Conservation (phyloP, 1,140 invertebrate species). For the Aphelenchoides avenae region DNA sequence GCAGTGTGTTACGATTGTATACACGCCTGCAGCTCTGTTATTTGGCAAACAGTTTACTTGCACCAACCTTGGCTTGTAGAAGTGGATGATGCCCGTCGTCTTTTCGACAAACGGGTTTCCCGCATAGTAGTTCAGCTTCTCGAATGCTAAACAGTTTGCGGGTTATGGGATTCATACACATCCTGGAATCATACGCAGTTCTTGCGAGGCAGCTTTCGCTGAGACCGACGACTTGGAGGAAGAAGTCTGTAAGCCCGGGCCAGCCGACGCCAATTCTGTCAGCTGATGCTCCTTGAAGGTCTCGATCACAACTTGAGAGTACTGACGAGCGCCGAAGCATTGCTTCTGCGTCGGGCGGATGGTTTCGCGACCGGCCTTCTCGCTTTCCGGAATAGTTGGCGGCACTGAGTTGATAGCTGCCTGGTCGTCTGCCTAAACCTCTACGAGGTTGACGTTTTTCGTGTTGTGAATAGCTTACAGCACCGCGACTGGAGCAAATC, state of each 20-base stretch:
- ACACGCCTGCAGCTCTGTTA: not conserved
- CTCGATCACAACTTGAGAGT: constrained; percentile 48
- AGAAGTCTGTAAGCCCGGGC: not conserved
- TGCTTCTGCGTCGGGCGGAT: constrained; percentile 19
- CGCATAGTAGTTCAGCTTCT: constrained; percentile 71
- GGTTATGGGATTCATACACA: constrained; percentile 9
- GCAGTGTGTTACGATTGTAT: not conserved
- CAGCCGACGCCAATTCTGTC: not conserved
- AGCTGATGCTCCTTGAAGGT: constrained; percentile 25
- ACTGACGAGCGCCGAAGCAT: constrained; percentile 32
- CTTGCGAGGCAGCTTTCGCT: constrained; percentile 11
- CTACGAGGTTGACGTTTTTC: constrained; percentile 10
- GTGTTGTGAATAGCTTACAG: not conserved
- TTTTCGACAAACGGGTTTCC: constrained; percentile 95
- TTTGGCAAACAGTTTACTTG: not conserved
- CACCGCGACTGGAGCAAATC: not conserved
- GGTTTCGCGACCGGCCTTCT: no score
- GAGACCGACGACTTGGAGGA: constrained; percentile 10
- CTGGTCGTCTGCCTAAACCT: constrained; percentile 5
- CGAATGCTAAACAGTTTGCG: constrained; percentile 23
- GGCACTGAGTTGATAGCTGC: constrained; percentile 7
- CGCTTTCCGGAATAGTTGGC: not conserved
- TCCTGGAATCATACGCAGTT: not conserved
- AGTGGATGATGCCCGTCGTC: constrained; percentile 88
- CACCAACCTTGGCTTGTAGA: constrained; percentile 81